Evolutionary conservation across 2,888 invertebrate species (phyloP).

Genomic region (Arge pagana): DNA sequence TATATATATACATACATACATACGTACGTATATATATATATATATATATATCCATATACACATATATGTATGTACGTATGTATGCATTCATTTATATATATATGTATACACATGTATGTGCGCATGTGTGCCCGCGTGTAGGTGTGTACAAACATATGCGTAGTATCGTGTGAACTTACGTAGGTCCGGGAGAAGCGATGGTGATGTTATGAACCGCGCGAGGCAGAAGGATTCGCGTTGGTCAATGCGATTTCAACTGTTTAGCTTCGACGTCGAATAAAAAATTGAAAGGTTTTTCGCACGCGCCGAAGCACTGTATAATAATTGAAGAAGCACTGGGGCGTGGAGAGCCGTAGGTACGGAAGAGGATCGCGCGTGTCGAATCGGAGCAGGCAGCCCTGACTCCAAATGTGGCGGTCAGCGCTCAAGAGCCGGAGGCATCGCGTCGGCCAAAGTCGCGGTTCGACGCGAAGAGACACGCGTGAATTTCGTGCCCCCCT

Average conservation of each 20-base stretch:
- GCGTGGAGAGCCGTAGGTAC: slow-evolving; percentile 4
- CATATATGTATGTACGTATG: too few relatives aligned
- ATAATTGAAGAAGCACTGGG: slow-evolving; percentile 14
- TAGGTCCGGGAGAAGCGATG: too few relatives aligned
- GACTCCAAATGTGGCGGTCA: slow-evolving; percentile 20
- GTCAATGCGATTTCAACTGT: too few relatives aligned
- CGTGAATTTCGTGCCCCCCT: neutral
- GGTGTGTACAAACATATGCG: too few relatives aligned
- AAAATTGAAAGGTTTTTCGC: neutral
- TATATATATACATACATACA: too few relatives aligned
- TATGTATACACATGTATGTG: too few relatives aligned
- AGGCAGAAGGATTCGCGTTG: too few relatives aligned
- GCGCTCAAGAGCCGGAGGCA: neutral
- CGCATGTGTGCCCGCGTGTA: slow-evolving; percentile 32
- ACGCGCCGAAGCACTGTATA: slow-evolving; percentile 10
- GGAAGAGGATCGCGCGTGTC: slow-evolving; percentile 20
- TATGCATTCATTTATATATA: too few relatives aligned
- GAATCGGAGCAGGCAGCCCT: slow-evolving; percentile 5
- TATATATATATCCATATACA: too few relatives aligned
- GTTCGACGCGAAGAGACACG: neutral
- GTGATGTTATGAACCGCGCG: too few relatives aligned
- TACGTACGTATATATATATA: too few relatives aligned
- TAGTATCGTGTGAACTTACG: too few relatives aligned
- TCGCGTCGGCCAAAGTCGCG: neutral
- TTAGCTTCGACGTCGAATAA: neutral